A percentile compares a stretch with the other conserved stretches of the same genome.
These are phyloP conservation scores for Pterocles gutturalis DNA, from an alignment of 2,113 vertebrate genomes.

Conservation along the genomic window DNA sequence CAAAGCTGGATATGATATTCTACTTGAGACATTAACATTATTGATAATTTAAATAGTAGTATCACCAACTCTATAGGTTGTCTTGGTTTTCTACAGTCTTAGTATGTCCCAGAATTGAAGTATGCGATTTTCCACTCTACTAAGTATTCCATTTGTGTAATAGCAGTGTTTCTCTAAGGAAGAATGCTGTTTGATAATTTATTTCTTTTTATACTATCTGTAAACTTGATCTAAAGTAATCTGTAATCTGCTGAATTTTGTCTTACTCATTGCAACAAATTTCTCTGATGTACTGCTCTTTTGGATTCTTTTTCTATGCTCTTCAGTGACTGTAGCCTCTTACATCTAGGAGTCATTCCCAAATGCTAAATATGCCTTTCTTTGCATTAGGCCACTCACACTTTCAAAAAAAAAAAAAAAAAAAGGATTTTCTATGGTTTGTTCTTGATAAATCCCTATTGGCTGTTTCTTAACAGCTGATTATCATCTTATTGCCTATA, in stretches of 20 bases:
- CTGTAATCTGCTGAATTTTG: background rate
- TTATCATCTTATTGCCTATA: background rate
- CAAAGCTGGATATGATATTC: background rate
- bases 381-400: background rate
- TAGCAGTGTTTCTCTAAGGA: background rate
- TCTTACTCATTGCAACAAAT: background rate
- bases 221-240: background rate
- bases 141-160: background rate
- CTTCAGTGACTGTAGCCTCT: background rate
- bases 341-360: background rate
- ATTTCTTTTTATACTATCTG: background rate
- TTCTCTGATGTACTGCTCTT: background rate
- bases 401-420: background rate
- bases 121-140: background rate
- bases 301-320: background rate
- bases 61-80: fast-evolving
- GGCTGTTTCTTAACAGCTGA: background rate
- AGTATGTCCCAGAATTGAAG: background rate
- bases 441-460: background rate
- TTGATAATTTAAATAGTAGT: background rate
- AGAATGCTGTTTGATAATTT: background rate
- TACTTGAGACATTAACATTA: background rate
- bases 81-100: too few species aligned
- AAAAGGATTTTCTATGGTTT: background rate
- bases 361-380: background rate